phyloP scores from a whole-genome alignment of 2,888 invertebrate species.

The Callyntrura guangdongensis region DNA sequence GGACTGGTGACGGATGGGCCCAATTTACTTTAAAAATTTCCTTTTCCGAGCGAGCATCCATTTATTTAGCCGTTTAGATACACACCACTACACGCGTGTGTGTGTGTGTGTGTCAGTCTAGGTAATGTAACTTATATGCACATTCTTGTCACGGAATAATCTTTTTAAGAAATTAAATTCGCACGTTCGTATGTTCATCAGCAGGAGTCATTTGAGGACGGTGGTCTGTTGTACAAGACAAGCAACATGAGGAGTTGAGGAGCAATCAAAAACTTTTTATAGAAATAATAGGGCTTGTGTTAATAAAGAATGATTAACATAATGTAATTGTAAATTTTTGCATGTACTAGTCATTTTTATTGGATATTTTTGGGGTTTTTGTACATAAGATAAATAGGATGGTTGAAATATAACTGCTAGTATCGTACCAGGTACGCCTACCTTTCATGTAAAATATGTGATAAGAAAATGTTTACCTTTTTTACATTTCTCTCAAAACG shows the following conservation, averaged over 20 bases:
- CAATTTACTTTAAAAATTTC: background rate
- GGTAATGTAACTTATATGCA: background rate
- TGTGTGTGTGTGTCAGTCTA: background rate
- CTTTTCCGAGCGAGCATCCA: background rate
- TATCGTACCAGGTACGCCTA: conserved; percentile 53
- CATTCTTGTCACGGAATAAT: conserved; percentile 17
- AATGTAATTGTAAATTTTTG: conserved; percentile 21
- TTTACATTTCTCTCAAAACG: conserved; percentile 17
- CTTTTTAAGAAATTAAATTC: background rate
- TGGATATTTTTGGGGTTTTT: background rate
- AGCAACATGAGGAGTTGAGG: conserved; percentile 9
- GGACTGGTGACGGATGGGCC: background rate
- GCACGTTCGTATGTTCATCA: conserved; percentile 12
- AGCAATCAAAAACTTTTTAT: conserved; percentile 24
- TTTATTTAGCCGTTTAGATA: background rate
- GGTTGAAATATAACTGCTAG: background rate
- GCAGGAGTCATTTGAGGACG: background rate
- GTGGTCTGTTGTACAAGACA: conserved; percentile 1
- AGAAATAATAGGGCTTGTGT: background rate
- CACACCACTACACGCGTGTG: background rate
- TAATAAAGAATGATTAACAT: conserved; percentile 37
- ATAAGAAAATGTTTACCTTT: background rate
- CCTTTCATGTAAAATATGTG: background rate
- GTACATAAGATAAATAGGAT: background rate
- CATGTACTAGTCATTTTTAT: background rate